Evolutionary conservation across 2,113 vertebrate genomes (phyloP).

Genomic region (Sceloporus undulatus): DNA sequence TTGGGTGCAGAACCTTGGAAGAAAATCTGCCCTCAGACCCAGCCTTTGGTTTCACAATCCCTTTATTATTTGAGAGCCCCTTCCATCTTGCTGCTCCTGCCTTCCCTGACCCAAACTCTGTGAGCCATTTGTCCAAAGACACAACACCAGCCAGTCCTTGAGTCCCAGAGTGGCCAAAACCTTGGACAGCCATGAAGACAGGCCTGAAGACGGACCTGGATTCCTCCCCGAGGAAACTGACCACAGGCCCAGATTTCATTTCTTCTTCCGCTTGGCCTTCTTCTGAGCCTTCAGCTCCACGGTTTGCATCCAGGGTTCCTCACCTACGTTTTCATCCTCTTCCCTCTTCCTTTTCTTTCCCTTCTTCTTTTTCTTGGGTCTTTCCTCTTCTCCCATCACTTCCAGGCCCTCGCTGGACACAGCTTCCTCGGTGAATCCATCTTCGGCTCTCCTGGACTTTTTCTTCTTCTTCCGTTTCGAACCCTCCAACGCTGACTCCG

Average conservation of each 20-base stretch:
- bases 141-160: background rate
- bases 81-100: background rate
- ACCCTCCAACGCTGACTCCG: background rate
- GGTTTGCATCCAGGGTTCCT: background rate
- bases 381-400: background rate
- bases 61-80: too few species aligned
- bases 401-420: background rate
- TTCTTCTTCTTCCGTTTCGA: constrained; percentile 5
- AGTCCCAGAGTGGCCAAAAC: background rate
- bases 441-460: constrained; percentile 51
- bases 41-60: too few species aligned
- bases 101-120: background rate
- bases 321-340: background rate
- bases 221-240: background rate
- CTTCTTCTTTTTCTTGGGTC: constrained; percentile 45
- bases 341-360: constrained; percentile 42
- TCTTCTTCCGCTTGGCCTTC: background rate
- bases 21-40: too few species aligned
- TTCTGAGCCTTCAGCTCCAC: too few species aligned
- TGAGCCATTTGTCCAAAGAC: too few species aligned
- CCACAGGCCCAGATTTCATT: background rate
- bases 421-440: background rate
- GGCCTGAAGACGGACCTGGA: background rate
- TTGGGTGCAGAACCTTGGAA: too few species aligned
- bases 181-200: background rate